These are phyloP conservation scores for Zosterops pallidus DNA, from an alignment of 2,113 vertebrate genomes.

Conservation along the genomic window DNA sequence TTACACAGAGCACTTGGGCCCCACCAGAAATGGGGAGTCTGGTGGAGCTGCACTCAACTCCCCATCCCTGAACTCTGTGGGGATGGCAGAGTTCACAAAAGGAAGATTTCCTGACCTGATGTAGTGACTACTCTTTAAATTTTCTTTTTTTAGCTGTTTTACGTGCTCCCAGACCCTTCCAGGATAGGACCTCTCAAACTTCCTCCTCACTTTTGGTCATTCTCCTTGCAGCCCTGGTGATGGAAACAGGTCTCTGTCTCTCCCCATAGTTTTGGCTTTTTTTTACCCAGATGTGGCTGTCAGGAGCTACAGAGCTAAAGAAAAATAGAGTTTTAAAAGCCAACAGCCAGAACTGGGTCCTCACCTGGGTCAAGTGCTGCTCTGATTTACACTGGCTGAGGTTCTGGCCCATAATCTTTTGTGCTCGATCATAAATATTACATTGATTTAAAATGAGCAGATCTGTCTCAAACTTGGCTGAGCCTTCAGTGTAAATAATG, in stretches of 20 bases:
- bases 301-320: not conserved
- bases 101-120: not conserved
- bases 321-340: constrained; percentile 11
- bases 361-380: not conserved
- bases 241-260: not conserved
- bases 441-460: not conserved
- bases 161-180: fast-evolving
- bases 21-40: not conserved
- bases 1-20: not conserved
- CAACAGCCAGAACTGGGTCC: not conserved
- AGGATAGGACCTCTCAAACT: not conserved
- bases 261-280: fast-evolving
- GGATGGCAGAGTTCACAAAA: not conserved
- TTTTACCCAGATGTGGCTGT: not conserved
- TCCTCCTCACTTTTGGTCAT: not conserved
- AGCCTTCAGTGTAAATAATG: not conserved
- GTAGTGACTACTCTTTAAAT: not conserved
- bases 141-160: not conserved
- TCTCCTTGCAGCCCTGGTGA: not conserved
- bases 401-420: constrained; percentile 9
- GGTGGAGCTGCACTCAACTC: not conserved
- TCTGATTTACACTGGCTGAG: not conserved
- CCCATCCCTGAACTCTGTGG: fast-evolving
- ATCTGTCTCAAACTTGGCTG: not conserved
- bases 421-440: not conserved